Evolutionary conservation across 2,888 invertebrate species (phyloP).

Genomic region (Steinernema carpocapsae): DNA sequence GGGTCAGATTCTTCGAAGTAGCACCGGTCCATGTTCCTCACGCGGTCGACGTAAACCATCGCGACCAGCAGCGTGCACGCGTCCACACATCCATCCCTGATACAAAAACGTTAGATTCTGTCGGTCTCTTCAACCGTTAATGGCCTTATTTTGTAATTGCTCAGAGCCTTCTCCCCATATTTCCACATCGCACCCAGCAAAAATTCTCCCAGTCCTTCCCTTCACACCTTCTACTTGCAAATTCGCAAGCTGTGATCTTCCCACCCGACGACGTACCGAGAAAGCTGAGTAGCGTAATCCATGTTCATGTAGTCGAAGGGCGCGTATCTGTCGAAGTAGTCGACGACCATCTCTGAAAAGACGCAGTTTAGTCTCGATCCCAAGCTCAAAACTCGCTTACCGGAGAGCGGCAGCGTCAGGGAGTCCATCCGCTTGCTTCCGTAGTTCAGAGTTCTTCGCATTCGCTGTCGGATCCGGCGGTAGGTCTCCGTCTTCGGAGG

Average conservation of each 20-base stretch:
- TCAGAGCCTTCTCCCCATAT: too few relatives aligned
- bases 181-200: too few relatives aligned
- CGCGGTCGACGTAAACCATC: slow-evolving; percentile 87
- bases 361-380: too few relatives aligned
- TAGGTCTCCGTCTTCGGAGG: slow-evolving; percentile 57
- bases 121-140: slow-evolving; percentile 76
- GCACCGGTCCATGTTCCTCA: slow-evolving; percentile 79
- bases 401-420: slow-evolving; percentile 59
- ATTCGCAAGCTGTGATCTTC: too few relatives aligned
- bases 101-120: slow-evolving; percentile 79
- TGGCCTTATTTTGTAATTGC: too few relatives aligned
- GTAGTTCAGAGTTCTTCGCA: slow-evolving; percentile 87
- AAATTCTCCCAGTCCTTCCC: too few relatives aligned
- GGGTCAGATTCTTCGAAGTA: slow-evolving; percentile 84
- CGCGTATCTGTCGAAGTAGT: slow-evolving; percentile 62
- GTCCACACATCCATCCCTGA: slow-evolving; percentile 74
- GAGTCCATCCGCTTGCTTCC: slow-evolving; percentile 72
- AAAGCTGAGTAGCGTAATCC: slow-evolving; percentile 61
- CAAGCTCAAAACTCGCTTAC: slow-evolving; percentile 44
- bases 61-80: slow-evolving; percentile 81
- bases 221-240: too few relatives aligned
- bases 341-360: slow-evolving; percentile 63
- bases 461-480: slow-evolving; percentile 72
- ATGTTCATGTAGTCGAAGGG: slow-evolving; percentile 64
- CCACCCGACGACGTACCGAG: slow-evolving; percentile 39